Percentiles rank a stretch among this genome's conserved stretches.
Evolutionary conservation across 2,797 vertebrate genomes (phyloP).

Genomic region (Iguana delicatissima): DNA sequence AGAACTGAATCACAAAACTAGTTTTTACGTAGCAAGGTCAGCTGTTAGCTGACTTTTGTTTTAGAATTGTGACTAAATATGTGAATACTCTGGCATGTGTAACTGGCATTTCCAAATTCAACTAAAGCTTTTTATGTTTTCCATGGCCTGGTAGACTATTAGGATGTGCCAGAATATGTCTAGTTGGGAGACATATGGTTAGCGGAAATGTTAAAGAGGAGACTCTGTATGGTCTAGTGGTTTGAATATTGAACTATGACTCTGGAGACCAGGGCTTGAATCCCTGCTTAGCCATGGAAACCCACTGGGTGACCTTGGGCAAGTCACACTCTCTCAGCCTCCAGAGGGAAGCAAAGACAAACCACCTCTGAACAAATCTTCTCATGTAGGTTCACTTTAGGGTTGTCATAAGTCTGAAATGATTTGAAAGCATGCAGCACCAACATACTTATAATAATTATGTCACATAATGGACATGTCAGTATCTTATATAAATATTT

Average conservation of each 20-base stretch:
- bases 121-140: background rate
- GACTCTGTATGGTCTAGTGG: too few species aligned
- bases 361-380: too few species aligned
- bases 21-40: background rate
- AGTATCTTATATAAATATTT: background rate
- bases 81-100: background rate
- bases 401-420: too few species aligned
- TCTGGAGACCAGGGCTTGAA: too few species aligned
- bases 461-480: background rate
- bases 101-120: background rate
- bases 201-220: background rate
- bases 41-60: background rate
- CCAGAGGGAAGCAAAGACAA: too few species aligned
- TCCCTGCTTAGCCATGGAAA: too few species aligned
- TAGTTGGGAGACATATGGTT: background rate
- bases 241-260: too few species aligned
- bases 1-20: background rate
- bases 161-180: background rate
- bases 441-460: background rate
- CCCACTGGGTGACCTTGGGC: too few species aligned
- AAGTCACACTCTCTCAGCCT: too few species aligned
- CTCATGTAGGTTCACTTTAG: too few species aligned
- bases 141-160: background rate
- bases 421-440: too few species aligned
- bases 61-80: background rate